Evolutionary conservation across 2,888 invertebrate genomes (phyloP).

Genomic region (Rotaria macrura): DNA sequence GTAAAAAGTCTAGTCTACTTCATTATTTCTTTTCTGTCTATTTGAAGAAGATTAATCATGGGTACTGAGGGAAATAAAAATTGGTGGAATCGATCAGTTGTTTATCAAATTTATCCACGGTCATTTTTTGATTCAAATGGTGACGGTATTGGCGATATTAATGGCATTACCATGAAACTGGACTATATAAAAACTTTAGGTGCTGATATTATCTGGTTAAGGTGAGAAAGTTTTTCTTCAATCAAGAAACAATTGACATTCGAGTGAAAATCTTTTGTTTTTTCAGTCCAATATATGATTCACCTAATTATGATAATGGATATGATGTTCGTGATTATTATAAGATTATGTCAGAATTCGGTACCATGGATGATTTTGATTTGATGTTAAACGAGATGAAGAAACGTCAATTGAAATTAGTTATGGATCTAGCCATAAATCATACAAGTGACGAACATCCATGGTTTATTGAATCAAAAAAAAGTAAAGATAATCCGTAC

Average conservation of each 20-base stretch:
- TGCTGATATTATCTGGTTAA: conserved; percentile 24
- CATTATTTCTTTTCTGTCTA: background rate
- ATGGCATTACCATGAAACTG: conserved; percentile 27
- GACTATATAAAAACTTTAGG: conserved; percentile 31
- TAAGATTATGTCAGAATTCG: conserved; percentile 61
- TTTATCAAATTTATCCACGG: conserved; percentile 29
- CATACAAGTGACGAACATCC: conserved; percentile 56
- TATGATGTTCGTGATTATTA: conserved; percentile 59
- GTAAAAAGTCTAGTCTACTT: background rate
- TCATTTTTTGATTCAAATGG: conserved; percentile 32
- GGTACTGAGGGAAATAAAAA: background rate
- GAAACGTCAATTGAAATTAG: conserved; percentile 57
- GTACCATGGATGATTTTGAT: conserved; percentile 61
- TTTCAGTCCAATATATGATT: conserved; percentile 36
- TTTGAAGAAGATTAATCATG: background rate
- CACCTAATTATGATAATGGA: conserved; percentile 35
- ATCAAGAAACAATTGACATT: no score
- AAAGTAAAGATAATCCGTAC: conserved; percentile 54
- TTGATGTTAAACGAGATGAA: conserved; percentile 60
- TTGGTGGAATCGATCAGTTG: conserved; percentile 28
- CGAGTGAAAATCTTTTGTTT: background rate
- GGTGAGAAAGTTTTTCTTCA: background rate
- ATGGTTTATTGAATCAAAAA: conserved; percentile 57
- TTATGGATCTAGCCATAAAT: conserved; percentile 65
- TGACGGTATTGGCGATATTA: conserved; percentile 31